phyloP scores from a whole-genome alignment of 2,113 vertebrate species.

The Mus pahari region DNA sequence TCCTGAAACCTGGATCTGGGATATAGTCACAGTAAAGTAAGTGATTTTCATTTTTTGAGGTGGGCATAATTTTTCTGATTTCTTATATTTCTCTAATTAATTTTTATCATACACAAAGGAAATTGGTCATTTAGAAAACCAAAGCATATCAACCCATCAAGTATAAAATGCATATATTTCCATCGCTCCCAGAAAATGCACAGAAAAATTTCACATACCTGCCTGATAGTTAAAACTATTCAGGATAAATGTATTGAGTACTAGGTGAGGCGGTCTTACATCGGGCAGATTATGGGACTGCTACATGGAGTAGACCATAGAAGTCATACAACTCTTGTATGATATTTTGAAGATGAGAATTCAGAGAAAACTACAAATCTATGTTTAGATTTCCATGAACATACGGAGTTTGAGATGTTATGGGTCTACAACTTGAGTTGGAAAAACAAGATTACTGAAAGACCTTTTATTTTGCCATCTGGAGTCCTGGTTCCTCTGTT shows the following conservation, averaged over 20 bases:
- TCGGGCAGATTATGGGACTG: not conserved
- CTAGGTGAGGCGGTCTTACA: not conserved
- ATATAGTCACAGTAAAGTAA: constrained; percentile 77
- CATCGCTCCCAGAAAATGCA: not conserved
- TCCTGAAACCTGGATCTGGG: constrained; percentile 86
- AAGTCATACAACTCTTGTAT: not conserved
- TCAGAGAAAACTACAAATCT: not conserved
- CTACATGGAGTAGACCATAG: not conserved
- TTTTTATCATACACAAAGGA: not conserved
- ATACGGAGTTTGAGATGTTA: not conserved
- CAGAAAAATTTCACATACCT: not conserved
- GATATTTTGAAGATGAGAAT: not conserved
- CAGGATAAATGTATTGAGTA: not conserved
- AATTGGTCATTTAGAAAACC: not conserved
- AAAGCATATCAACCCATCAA: not conserved
- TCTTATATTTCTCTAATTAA: not conserved
- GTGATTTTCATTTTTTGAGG: constrained; percentile 43
- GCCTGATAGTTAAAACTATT: not conserved
- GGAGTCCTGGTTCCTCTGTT: not conserved
- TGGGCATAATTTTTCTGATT: not conserved
- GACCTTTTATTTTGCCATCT: not conserved
- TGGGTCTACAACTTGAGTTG: no score
- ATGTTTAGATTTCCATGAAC: not conserved
- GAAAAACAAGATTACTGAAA: not conserved
- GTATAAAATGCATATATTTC: not conserved